Evolutionary conservation across 2,888 invertebrate species (phyloP).

Genomic region (Nomada ruficornis): DNA sequence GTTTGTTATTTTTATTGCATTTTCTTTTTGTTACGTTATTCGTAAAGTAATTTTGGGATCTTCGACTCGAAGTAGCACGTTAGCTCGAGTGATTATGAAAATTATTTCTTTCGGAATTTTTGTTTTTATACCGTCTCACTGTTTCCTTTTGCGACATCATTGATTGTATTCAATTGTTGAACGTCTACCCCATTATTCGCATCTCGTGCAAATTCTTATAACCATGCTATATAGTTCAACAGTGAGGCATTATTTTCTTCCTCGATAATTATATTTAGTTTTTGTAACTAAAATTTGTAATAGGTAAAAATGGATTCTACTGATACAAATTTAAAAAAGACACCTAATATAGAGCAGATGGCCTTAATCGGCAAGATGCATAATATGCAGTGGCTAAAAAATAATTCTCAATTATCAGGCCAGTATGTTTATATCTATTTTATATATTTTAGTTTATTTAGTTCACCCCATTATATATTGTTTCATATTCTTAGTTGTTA

Average conservation of each 20-base stretch:
- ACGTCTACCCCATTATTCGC: not conserved
- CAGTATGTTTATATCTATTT: slow-evolving; percentile 62
- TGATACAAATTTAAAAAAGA: slow-evolving; percentile 55
- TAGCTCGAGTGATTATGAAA: not conserved
- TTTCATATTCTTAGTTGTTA: not conserved
- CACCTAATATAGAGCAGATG: slow-evolving; percentile 50
- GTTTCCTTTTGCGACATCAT: not conserved
- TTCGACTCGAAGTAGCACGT: not conserved
- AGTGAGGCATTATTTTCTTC: slow-evolving; percentile 20
- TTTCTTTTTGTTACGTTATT: not conserved
- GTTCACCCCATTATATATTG: slow-evolving; percentile 21
- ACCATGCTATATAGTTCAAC: not conserved
- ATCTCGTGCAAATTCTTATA: not conserved
- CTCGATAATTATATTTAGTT: slow-evolving; percentile 35
- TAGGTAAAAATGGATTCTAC: slow-evolving; percentile 67
- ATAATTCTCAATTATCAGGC: slow-evolving; percentile 57
- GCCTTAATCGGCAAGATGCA: slow-evolving; percentile 67
- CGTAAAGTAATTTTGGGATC: not conserved
- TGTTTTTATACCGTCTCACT: not conserved
- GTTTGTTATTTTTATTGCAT: not conserved
- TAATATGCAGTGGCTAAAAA: slow-evolving; percentile 76
- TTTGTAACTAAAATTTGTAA: slow-evolving; percentile 47
- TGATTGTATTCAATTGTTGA: not conserved
- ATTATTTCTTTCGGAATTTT: slow-evolving; percentile 6
- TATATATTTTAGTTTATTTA: slow-evolving; percentile 41